phyloP scores from a whole-genome alignment of 2,797 vertebrate species.

The Adrianichthys oophorus region DNA sequence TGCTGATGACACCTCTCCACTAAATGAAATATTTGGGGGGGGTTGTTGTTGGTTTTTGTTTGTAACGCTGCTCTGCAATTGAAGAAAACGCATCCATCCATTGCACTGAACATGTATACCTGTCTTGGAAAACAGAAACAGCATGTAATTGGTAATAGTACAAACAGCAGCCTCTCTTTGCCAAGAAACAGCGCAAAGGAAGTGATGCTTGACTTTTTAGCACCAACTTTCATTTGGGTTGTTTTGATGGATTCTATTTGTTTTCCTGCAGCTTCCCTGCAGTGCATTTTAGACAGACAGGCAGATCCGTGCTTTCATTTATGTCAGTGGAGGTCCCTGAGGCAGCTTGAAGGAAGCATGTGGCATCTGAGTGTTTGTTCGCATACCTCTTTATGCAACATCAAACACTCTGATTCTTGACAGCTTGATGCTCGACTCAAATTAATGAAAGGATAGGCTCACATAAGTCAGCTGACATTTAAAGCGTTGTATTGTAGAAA shows the following conservation, averaged over 20 bases:
- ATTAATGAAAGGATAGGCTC: conserved; percentile 3
- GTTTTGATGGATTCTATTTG: conserved; percentile 44
- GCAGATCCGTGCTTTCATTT: conserved; percentile 48
- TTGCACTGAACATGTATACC: conserved; percentile 14
- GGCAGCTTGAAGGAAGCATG: conserved; percentile 52
- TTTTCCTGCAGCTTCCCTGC: conserved; percentile 44
- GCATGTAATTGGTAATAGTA: conserved; percentile 7
- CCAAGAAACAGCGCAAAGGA: conserved; percentile 18
- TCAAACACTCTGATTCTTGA: conserved; percentile 39
- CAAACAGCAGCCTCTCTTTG: conserved; percentile 17
- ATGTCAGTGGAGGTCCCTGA: conserved; percentile 46
- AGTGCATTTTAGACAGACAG: conserved; percentile 35
- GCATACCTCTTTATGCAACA: conserved; percentile 40
- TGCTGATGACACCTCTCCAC: conserved; percentile 4
- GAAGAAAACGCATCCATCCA: neutral
- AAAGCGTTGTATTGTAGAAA: conserved; percentile 1
- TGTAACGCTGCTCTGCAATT: conserved; percentile 9
- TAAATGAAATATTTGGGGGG: conserved; percentile 6
- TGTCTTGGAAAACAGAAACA: conserved; percentile 14
- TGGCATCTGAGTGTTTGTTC: conserved; percentile 50
- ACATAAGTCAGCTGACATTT: conserved; percentile 23
- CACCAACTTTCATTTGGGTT: conserved; percentile 35
- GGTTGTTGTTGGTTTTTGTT: neutral
- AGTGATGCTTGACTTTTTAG: neutral
- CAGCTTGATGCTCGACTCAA: conserved; percentile 31